Evolutionary conservation across 2,797 vertebrate species (phyloP).

Genomic region (Cetoscarus ocellatus): DNA sequence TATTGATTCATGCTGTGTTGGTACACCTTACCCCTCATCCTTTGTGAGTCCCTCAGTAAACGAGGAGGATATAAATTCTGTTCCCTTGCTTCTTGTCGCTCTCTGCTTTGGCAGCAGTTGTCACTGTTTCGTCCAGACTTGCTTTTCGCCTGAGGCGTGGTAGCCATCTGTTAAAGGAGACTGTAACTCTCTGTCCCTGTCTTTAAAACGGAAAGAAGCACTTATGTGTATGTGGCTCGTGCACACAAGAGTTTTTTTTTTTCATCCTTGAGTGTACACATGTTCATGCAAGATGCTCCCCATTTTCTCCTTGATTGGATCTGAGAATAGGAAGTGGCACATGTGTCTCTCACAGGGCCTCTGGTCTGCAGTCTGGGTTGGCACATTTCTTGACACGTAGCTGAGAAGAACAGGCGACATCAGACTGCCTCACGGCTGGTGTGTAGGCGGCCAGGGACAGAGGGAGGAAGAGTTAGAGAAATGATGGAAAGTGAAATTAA

Average conservation of each 20-base stretch:
- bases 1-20: no score
- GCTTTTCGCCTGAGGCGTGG: conserved; percentile 70
- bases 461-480: conserved; percentile 35
- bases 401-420: conserved; percentile 47
- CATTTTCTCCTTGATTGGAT: conserved; percentile 55
- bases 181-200: conserved; percentile 47
- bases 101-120: conserved; percentile 68
- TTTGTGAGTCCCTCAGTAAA: background rate
- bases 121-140: conserved; percentile 68
- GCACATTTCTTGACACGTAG: conserved; percentile 54
- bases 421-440: conserved; percentile 38
- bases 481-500: conserved; percentile 45
- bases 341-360: conserved; percentile 55
- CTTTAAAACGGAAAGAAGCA: conserved; percentile 45
- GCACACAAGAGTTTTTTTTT: conserved; percentile 5
- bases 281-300: conserved; percentile 58
- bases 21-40: background rate
- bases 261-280: conserved; percentile 28
- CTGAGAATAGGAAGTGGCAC: conserved; percentile 70
- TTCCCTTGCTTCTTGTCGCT: conserved; percentile 31
- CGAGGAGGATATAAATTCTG: conserved; percentile 17
- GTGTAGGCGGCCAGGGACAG: conserved; percentile 41
- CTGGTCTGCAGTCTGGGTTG: conserved; percentile 55
- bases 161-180: conserved; percentile 75
- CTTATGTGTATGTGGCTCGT: conserved; percentile 11